Base-by-base conservation (phyloP, 2,797 vertebrate genomes). In the Platyrinchus mystaceus region DNA sequence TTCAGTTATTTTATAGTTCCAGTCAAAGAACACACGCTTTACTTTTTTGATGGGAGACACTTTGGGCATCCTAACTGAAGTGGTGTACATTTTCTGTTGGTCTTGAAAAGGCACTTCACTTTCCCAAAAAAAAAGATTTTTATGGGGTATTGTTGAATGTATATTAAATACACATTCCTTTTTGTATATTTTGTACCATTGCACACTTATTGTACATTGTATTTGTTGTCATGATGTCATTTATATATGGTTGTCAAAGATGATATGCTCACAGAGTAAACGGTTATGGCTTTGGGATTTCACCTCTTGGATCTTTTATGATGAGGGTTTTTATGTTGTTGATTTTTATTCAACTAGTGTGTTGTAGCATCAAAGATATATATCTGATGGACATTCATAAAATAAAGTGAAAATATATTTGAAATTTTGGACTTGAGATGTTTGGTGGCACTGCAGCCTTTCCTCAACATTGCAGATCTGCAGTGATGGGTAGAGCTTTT, bases 141-240 rank as follows among this genome's bases (percentile, higher is more conserved):
- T 95, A 90, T 95, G 93, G 83, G 87, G 84, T 94, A 58, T 82
- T 80, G 81, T 92, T 96, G 94, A 97, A 93, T 97, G 95, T 95
- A 95, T 95, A 89, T 85, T 90, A 85, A 96, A 94, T 76, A 90
- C 77, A 67, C 82, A 84, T 96, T 96, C 93, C 84, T 95, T 94
- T 96, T 95, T 96, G 89, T 97, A 86, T 97, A 92, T 93, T 98
- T 91, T 96, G 93, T 97, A 79, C 78, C 93, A 78, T 95, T 94
- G 80, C 77, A 86, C 84, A 89, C 71, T 89, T 90, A 58, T 49
- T 94, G 84, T 90, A 95, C 87, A 79, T 94, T 94, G 77, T 97
- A 91, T 80, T 94, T 94, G 58, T 92, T 50, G 50, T 94, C 90
- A 82, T 94, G 84, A 84, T 93, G 94, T 90, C 93, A 75, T 94